Evolutionary conservation across 1,140 invertebrate species (phyloP).

Genomic region (Armadillidium nasatum): DNA sequence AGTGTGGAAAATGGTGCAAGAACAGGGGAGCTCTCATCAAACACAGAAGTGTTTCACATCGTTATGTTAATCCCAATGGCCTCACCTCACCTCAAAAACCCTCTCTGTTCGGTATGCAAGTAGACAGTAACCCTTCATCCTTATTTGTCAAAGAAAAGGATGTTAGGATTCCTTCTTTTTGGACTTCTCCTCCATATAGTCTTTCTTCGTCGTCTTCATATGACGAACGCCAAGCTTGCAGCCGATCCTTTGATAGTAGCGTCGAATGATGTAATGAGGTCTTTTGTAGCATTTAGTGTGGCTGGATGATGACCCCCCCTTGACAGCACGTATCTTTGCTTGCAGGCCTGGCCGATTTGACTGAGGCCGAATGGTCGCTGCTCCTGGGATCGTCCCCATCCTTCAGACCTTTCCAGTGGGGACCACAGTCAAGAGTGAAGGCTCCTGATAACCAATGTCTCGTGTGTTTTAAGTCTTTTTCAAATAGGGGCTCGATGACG

Average conservation of each 20-base stretch:
- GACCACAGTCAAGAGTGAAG: not conserved
- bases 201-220: not conserved
- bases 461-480: conserved; percentile 44
- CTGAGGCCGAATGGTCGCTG: not conserved
- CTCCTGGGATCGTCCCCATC: not conserved
- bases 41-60: conserved; percentile 39
- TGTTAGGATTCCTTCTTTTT: not conserved
- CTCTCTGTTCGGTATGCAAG: not conserved
- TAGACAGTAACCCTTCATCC: not conserved
- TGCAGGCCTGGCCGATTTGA: conserved; percentile 4
- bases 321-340: conserved; percentile 1
- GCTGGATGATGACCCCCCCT: not conserved
- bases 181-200: not conserved
- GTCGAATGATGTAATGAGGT: conserved; percentile 8
- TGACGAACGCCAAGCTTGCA: conserved; percentile 8
- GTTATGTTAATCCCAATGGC: conserved; percentile 25
- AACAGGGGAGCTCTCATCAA: conserved; percentile 41
- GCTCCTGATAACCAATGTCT: conserved; percentile 59
- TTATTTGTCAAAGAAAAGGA: not conserved
- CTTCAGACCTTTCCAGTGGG: not conserved
- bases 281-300: conserved; percentile 10
- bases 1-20: conserved; percentile 44
- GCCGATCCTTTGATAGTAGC: conserved; percentile 3
- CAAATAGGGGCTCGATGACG: conserved; percentile 44
- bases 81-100: conserved; percentile 22